Evolutionary conservation across 2,113 vertebrate genomes (phyloP).

Genomic region (Podiceps cristatus): DNA sequence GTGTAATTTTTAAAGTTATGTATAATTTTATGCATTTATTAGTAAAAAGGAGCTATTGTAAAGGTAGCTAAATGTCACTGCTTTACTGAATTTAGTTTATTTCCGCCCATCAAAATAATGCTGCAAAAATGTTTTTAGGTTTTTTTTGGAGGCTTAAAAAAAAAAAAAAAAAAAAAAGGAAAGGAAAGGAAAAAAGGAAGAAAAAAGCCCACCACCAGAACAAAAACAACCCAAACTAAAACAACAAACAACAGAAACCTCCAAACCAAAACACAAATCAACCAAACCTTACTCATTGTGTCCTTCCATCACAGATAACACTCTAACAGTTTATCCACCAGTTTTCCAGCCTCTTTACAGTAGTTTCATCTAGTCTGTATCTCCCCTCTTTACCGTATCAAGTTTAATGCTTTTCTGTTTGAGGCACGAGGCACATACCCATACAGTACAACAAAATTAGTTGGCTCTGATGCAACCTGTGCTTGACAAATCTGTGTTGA

Average conservation of each 20-base stretch:
- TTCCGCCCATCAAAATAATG: not conserved
- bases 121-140: not conserved
- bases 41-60: not conserved
- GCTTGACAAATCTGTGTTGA: not conserved
- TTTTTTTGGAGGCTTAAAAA: no score
- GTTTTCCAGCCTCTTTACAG: not conserved
- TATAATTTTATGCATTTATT: not conserved
- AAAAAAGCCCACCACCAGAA: no score
- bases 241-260: no score
- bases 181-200: no score
- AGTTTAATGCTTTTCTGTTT: not conserved
- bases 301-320: not conserved
- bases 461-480: not conserved
- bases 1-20: not conserved
- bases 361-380: not conserved
- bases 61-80: not conserved
- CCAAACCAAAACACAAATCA: no score
- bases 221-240: no score
- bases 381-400: not conserved
- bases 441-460: not conserved
- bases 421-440: not conserved
- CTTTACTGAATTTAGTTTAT: not conserved
- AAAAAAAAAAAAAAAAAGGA: no score
- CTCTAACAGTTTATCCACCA: not conserved
- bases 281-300: not conserved